A percentile compares a stretch with the other conserved stretches of the same genome.
Evolutionary conservation across 2,113 vertebrate species (phyloP).

Genomic region (Toxotes chatareus): DNA sequence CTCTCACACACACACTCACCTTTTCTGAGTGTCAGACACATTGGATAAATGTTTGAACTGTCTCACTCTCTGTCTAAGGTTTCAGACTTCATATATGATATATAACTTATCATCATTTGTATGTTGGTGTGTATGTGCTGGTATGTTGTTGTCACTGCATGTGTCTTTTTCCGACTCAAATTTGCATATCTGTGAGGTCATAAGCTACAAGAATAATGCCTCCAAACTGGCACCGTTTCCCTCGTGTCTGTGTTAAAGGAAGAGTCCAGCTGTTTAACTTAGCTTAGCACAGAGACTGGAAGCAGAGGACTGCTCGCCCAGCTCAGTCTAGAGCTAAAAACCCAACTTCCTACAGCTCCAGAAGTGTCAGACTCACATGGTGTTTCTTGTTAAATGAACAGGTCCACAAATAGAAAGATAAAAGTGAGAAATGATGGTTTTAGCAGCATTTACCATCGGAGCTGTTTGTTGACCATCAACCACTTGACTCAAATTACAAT

Average conservation of each 20-base stretch:
- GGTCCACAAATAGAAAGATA: background rate
- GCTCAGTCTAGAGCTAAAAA: background rate
- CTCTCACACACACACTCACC: background rate
- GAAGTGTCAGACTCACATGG: background rate
- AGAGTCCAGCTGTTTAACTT: background rate
- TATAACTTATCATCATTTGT: background rate
- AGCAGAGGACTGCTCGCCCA: background rate
- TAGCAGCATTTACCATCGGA: background rate
- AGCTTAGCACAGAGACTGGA: background rate
- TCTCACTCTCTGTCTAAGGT: background rate
- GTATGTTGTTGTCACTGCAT: background rate
- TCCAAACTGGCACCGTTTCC: background rate
- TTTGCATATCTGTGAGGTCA: conserved; percentile 3
- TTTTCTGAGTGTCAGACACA: background rate
- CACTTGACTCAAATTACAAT: background rate
- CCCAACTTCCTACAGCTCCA: background rate
- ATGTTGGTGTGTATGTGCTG: background rate
- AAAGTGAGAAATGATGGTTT: background rate
- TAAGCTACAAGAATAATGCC: background rate
- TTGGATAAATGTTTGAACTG: background rate
- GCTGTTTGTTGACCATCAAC: background rate
- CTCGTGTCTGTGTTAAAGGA: conserved; percentile 5
- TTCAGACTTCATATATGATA: background rate
- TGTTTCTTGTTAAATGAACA: background rate
- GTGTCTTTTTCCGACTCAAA: background rate